Conservation (phyloP, 2,888 invertebrate genomes). For the Acleris laterana region DNA sequence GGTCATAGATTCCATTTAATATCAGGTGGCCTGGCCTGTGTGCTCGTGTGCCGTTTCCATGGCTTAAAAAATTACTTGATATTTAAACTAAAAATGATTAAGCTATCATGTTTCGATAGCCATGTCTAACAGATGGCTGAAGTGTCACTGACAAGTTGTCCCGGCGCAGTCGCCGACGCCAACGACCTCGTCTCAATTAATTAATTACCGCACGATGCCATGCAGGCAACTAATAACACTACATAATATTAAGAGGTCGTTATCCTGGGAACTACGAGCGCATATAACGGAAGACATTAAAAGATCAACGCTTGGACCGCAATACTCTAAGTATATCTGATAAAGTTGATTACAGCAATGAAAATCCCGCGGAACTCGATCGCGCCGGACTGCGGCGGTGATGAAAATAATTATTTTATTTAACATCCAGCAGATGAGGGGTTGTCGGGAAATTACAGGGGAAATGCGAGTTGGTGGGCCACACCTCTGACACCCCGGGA, state of each 20-base stretch:
- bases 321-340: slow-evolving; percentile 15
- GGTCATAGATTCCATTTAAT: too few species aligned
- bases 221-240: slow-evolving; percentile 40
- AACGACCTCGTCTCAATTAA: slow-evolving; percentile 45
- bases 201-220: slow-evolving; percentile 44
- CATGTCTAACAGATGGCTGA: neutral
- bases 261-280: slow-evolving; percentile 41
- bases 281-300: slow-evolving; percentile 39
- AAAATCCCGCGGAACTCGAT: slow-evolving; percentile 4
- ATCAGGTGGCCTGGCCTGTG: too few species aligned
- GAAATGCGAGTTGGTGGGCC: slow-evolving; percentile 54
- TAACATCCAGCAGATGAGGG: slow-evolving; percentile 45
- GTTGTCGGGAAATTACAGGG: slow-evolving; percentile 74
- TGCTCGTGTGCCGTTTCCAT: too few species aligned
- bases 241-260: slow-evolving; percentile 45
- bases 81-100: too few species aligned
- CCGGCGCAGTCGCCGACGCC: slow-evolving; percentile 24
- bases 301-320: slow-evolving; percentile 9
- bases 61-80: too few species aligned
- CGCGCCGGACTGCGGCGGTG: slow-evolving; percentile 13
- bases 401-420: slow-evolving; percentile 55
- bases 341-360: slow-evolving; percentile 29
- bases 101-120: neutral
- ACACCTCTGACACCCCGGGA: slow-evolving; percentile 70
- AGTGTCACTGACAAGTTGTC: neutral